Conservation (phyloP, 2,113 vertebrate species). For the Chascanopsetta lugubris region DNA sequence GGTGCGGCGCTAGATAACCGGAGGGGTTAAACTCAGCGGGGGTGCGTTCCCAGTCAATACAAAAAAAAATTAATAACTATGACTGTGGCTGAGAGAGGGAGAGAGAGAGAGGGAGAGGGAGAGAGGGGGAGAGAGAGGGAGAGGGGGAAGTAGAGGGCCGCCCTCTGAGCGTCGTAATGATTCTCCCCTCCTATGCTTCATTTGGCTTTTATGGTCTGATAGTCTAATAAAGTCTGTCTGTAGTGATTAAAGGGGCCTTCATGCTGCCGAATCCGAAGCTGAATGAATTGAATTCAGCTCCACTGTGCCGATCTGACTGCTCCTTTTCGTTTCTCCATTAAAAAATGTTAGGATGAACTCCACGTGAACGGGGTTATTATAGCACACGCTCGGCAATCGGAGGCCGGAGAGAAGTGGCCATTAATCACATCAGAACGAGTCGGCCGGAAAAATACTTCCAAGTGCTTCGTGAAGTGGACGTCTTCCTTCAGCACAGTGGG, state of each 20-base stretch:
- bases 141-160: too few species aligned
- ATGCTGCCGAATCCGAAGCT: constrained; percentile 37
- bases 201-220: constrained; percentile 56
- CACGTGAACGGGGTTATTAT: constrained; percentile 21
- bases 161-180: constrained; percentile 52
- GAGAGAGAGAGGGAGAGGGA: too few species aligned
- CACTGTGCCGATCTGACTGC: constrained; percentile 36
- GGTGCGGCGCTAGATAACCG: constrained; percentile 43
- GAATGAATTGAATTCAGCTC: constrained; percentile 44
- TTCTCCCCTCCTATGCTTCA: constrained; percentile 46
- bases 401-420: neutral
- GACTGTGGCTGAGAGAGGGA: constrained; percentile 34
- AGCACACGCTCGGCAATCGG: constrained; percentile 11
- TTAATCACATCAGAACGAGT: constrained; percentile 31
- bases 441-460: constrained; percentile 20
- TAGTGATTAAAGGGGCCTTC: constrained; percentile 49
- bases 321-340: constrained; percentile 33
- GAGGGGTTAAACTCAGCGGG: constrained; percentile 54
- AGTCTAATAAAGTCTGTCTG: constrained; percentile 60
- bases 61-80: constrained; percentile 50
- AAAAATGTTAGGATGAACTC: constrained; percentile 15
- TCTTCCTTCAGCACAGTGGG: neutral
- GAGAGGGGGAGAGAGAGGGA: too few species aligned
- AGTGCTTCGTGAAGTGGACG: neutral
- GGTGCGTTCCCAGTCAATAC: constrained; percentile 43